phyloP scores from a whole-genome alignment of 2,797 vertebrate species.

The Heteromormyrus szaboi region DNA sequence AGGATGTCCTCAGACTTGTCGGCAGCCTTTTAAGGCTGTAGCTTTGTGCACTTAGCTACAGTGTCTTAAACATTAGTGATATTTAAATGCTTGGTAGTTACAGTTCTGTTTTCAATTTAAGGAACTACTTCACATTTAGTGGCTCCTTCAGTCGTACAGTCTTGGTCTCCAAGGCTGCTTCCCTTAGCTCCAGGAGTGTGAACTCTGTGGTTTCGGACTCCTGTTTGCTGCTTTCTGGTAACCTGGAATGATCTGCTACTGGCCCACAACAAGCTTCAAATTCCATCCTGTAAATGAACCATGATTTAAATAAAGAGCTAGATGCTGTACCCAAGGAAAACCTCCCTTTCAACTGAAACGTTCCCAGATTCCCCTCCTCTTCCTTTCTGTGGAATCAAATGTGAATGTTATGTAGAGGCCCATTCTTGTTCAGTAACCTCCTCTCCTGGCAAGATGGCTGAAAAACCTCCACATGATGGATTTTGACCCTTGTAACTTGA shows the following conservation, averaged over 20 bases:
- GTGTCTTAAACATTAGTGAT: not conserved
- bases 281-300: not conserved
- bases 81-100: not conserved
- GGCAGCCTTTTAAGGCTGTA: not conserved
- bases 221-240: not conserved
- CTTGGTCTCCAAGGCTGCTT: not conserved
- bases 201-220: not conserved
- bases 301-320: constrained; percentile 1
- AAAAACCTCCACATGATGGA: not conserved
- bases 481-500: not conserved
- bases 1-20: not conserved
- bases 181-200: not conserved
- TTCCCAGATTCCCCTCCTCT: not conserved
- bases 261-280: not conserved
- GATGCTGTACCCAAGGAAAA: not conserved
- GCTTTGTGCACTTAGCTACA: not conserved
- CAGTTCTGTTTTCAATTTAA: not conserved
- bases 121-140: not conserved
- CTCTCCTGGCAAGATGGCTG: not conserved
- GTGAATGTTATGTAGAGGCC: constrained; percentile 9
- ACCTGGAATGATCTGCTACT: not conserved
- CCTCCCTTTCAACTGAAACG: not conserved
- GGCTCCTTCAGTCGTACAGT: not conserved
- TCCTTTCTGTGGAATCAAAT: not conserved
- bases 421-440: constrained; percentile 6